Evolutionary conservation across 2,888 invertebrate genomes (phyloP).

Genomic region (Oxyscelio sp.): DNA sequence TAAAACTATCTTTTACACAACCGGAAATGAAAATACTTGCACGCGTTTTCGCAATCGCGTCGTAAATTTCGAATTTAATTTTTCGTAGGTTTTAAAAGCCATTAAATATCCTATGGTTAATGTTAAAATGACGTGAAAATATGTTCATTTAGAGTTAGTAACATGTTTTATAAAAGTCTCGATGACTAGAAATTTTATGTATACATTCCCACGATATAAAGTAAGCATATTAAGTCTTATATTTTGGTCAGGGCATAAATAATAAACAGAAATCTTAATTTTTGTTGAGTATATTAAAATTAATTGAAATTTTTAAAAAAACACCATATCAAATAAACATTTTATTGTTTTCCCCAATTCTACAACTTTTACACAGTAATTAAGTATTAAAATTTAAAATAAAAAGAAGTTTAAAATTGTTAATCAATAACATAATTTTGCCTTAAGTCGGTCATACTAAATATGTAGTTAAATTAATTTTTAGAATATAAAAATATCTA

Average conservation of each 20-base stretch:
- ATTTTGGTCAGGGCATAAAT: not conserved
- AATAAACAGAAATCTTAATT: not conserved
- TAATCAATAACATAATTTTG: too few relatives aligned
- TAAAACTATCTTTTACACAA: not conserved
- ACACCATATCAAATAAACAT: too few relatives aligned
- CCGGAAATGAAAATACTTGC: not conserved
- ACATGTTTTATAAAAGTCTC: not conserved
- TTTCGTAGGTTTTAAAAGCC: not conserved
- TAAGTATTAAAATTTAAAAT: too few relatives aligned
- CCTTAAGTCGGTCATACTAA: too few relatives aligned
- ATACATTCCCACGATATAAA: not conserved
- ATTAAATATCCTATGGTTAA: not conserved
- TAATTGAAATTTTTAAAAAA: not conserved
- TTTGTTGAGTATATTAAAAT: not conserved
- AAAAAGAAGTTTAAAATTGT: too few relatives aligned
- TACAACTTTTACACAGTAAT: too few relatives aligned
- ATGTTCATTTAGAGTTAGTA: not conserved
- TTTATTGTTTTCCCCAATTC: too few relatives aligned
- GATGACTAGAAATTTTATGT: not conserved
- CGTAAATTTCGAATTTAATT: not conserved
- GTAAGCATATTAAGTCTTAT: not conserved
- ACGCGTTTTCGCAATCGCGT: constrained; percentile 2
- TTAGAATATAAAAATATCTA: too few relatives aligned
- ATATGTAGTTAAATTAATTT: too few relatives aligned
- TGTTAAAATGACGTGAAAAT: not conserved